These are phyloP conservation scores for Coturnix japonica DNA, from an alignment of 2,113 vertebrate species.

Conservation along the genomic window DNA sequence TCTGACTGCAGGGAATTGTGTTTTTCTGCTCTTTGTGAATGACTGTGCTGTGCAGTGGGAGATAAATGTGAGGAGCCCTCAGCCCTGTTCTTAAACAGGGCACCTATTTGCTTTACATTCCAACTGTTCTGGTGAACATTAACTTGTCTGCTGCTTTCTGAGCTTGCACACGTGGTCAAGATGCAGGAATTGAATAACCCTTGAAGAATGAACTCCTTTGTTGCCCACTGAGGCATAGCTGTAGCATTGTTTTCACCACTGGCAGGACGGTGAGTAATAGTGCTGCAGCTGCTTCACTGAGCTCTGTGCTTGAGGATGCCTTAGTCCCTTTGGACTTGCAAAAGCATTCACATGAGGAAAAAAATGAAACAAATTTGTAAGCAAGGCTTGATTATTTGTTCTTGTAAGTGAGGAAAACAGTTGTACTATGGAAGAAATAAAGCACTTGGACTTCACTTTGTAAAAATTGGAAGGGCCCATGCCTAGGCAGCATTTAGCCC, in stretches of 20 bases:
- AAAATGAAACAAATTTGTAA: constrained; percentile 61
- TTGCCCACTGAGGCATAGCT: constrained; percentile 61
- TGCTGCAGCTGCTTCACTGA: constrained; percentile 25
- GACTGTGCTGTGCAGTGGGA: background rate
- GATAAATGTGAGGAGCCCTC: background rate
- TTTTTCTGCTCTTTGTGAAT: background rate
- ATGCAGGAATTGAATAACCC: constrained; percentile 32
- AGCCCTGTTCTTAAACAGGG: background rate
- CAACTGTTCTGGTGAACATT: constrained; percentile 19
- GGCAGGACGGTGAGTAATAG: constrained; percentile 59
- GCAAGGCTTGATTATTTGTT: constrained; percentile 32
- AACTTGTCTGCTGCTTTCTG: background rate
- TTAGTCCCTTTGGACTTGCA: constrained; percentile 28
- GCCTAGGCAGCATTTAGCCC: background rate
- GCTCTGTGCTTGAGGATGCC: constrained; percentile 25
- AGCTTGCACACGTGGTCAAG: constrained; percentile 24
- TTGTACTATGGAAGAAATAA: background rate
- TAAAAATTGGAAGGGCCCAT: background rate
- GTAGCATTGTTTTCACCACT: constrained; percentile 51
- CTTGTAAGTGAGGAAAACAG: background rate
- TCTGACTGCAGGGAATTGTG: background rate
- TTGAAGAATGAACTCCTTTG: constrained; percentile 51
- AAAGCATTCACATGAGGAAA: background rate
- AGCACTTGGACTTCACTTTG: background rate
- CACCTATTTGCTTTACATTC: rapidly evolving